phyloP scores from a whole-genome alignment of 2,888 invertebrate genomes.

The Aphrophora alni region DNA sequence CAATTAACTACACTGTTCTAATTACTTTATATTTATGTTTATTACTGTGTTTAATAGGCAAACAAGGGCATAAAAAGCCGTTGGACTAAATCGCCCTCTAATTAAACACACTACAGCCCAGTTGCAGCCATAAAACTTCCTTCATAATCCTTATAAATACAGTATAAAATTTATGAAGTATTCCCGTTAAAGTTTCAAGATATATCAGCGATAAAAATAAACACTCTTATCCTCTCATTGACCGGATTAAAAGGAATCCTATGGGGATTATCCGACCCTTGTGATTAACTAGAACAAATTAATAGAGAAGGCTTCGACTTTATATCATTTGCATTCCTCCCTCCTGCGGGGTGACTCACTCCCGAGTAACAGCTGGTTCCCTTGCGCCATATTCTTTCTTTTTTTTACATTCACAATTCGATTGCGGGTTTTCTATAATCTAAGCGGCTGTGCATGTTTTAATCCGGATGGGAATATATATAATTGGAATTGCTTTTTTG shows the following conservation, averaged over 20 bases:
- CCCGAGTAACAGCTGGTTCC: background rate
- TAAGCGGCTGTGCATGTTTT: background rate
- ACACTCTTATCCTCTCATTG: background rate
- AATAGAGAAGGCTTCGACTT: conserved; percentile 1
- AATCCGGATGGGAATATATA: background rate
- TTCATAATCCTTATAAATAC: background rate
- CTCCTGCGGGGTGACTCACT: background rate
- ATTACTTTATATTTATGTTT: background rate
- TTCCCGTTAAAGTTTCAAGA: background rate
- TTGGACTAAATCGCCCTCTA: background rate
- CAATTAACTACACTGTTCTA: too few relatives aligned
- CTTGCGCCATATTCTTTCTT: background rate
- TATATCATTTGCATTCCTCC: background rate
- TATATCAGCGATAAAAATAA: too few relatives aligned
- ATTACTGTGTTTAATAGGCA: background rate
- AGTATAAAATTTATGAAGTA: background rate
- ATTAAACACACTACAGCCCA: background rate
- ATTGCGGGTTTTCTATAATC: background rate
- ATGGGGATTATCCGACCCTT: background rate
- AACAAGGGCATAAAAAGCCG: background rate
- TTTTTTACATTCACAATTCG: background rate
- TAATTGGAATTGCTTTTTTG: background rate
- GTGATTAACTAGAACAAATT: background rate
- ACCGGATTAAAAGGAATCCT: background rate
- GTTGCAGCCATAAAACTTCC: background rate